Evolutionary conservation across 2,888 invertebrate species (phyloP).

Genomic region (Drosophila trichaetosa): DNA sequence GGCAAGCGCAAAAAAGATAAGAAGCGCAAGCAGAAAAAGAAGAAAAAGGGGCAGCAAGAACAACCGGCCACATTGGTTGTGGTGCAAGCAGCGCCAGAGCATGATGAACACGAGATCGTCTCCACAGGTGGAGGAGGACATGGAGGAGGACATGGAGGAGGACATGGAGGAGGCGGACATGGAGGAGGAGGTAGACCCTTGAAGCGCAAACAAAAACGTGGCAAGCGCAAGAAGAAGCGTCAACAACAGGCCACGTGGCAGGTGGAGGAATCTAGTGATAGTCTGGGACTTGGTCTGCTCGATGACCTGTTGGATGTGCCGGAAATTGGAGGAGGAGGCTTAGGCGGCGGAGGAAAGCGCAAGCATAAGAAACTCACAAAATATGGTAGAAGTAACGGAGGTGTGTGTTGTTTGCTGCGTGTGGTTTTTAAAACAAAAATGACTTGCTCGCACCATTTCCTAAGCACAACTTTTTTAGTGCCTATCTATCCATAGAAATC

Average conservation of each 20-base stretch:
- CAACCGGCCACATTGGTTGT: constrained; percentile 81
- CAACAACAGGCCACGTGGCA: constrained; percentile 48
- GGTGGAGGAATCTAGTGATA: constrained; percentile 62
- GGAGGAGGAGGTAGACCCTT: constrained; percentile 62
- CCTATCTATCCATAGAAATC: constrained; percentile 50
- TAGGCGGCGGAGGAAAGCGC: constrained; percentile 64
- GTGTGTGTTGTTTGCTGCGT: constrained; percentile 84
- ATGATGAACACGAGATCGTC: constrained; percentile 53
- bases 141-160: constrained; percentile 54
- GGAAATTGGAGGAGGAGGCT: constrained; percentile 32
- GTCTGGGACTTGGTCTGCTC: constrained; percentile 73
- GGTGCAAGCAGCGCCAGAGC: constrained; percentile 74
- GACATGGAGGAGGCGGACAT: constrained; percentile 22
- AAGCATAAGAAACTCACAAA: constrained; percentile 83
- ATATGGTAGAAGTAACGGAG: constrained; percentile 85
- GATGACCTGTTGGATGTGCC: constrained; percentile 73
- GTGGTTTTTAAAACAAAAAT: constrained; percentile 75
- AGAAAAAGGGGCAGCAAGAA: constrained; percentile 61
- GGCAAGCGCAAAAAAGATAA: constrained; percentile 73
- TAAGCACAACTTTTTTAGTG: constrained; percentile 66
- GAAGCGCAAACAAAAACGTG: constrained; percentile 80
- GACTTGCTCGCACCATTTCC: constrained; percentile 82
- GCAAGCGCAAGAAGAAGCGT: constrained; percentile 78
- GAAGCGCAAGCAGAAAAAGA: constrained; percentile 62
- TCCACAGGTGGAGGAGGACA: constrained; percentile 38